These are phyloP conservation scores for Whitmania pigra DNA, from an alignment of 1,140 invertebrate genomes.

Conservation along the genomic window DNA sequence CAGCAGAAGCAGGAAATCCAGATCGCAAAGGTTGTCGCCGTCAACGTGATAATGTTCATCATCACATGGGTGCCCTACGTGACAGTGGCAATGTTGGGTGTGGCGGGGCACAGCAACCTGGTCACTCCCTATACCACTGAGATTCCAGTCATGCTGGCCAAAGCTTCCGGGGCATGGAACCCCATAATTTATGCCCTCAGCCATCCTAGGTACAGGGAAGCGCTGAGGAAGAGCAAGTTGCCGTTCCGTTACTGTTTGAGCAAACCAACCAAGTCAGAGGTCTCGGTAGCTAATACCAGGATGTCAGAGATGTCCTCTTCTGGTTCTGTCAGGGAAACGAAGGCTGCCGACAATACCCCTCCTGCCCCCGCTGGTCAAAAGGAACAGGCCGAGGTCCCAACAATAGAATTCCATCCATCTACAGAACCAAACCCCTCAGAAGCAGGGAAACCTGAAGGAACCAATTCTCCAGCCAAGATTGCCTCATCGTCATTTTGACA, in stretches of 20 bases:
- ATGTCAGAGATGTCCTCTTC: slow-evolving; percentile 9
- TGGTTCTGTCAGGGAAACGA: not conserved
- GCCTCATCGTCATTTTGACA: no score
- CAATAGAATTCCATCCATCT: slow-evolving; percentile 8
- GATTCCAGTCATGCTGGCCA: slow-evolving; percentile 63
- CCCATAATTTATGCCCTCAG: slow-evolving; percentile 63
- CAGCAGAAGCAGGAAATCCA: slow-evolving; percentile 33
- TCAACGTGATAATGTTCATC: slow-evolving; percentile 62
- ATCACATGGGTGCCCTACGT: slow-evolving; percentile 66
- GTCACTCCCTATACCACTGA: slow-evolving; percentile 50
- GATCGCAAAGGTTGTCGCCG: slow-evolving; percentile 57
- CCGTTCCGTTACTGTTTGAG: slow-evolving; percentile 4
- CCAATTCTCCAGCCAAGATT: no score
- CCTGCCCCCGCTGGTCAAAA: not conserved
- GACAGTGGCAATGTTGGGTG: slow-evolving; percentile 57
- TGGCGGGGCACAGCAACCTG: slow-evolving; percentile 45
- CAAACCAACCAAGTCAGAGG: not conserved
- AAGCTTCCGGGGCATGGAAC: slow-evolving; percentile 67
- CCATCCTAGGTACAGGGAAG: slow-evolving; percentile 35
- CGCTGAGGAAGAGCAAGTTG: slow-evolving; percentile 6
- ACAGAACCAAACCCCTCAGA: no score
- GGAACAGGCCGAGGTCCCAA: slow-evolving; percentile 4
- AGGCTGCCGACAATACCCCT: not conserved
- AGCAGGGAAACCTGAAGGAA: no score
- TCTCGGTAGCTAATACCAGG: not conserved